Evolutionary conservation across 2,113 vertebrate genomes (phyloP).

Genomic region (Oxyura jamaicensis): DNA sequence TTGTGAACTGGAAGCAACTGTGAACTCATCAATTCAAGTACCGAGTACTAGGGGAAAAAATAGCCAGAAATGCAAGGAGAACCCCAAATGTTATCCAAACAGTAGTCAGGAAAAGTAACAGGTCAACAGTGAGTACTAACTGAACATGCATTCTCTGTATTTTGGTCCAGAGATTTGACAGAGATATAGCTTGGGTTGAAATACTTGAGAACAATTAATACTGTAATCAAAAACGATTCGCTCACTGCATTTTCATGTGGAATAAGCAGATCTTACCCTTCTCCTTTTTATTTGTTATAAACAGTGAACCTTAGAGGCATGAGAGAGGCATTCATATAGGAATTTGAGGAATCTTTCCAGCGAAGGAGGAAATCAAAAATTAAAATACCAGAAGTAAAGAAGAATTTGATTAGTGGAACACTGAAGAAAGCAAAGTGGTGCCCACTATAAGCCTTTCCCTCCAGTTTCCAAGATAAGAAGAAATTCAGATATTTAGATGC

Average conservation of each 20-base stretch:
- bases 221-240: background rate
- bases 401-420: background rate
- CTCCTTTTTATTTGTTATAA: background rate
- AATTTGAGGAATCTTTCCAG: constrained; percentile 22
- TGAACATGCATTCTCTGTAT: background rate
- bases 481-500: background rate
- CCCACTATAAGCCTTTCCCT: background rate
- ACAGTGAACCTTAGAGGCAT: background rate
- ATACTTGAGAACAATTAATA: background rate
- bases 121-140: background rate
- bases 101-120: background rate
- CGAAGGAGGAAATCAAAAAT: background rate
- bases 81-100: background rate
- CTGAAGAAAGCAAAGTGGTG: background rate
- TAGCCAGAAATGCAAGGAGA: background rate
- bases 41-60: background rate
- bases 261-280: background rate
- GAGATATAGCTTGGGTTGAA: background rate
- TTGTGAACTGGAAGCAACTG: background rate
- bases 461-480: background rate
- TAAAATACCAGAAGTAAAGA: background rate
- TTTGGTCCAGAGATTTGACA: background rate
- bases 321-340: background rate
- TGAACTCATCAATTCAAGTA: background rate
- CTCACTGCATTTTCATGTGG: background rate